phyloP scores from a whole-genome alignment of 2,113 vertebrate genomes.

The Pagrus major region DNA sequence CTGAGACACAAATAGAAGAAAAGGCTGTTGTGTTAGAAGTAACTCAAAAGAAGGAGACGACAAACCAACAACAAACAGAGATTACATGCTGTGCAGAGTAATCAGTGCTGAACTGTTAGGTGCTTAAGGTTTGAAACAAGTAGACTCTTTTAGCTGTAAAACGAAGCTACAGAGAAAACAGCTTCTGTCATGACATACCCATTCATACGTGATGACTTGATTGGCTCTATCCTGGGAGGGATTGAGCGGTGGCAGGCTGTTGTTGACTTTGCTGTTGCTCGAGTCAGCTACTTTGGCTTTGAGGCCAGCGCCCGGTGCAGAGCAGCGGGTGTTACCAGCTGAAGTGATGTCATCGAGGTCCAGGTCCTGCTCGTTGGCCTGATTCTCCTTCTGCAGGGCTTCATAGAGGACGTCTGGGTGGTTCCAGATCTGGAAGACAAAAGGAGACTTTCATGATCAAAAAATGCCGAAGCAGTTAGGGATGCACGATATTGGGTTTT shows the following conservation, averaged over 20 bases:
- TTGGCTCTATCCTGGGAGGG: slow-evolving; percentile 94
- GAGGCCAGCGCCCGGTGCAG: slow-evolving; percentile 85
- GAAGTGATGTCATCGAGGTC: slow-evolving; percentile 95
- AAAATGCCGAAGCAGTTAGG: neutral
- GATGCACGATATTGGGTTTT: too few species aligned
- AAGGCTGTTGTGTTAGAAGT: neutral
- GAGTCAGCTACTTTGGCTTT: slow-evolving; percentile 90
- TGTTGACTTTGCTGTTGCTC: slow-evolving; percentile 89
- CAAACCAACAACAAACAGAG: too few species aligned
- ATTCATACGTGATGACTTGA: slow-evolving; percentile 98
- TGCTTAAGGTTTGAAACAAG: neutral
- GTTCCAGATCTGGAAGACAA: slow-evolving; percentile 93
- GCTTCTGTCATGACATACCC: slow-evolving; percentile 86
- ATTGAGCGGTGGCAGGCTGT: slow-evolving; percentile 87
- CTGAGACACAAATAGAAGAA: slow-evolving; percentile 71
- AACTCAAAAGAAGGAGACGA: neutral
- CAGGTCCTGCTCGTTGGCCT: slow-evolving; percentile 95
- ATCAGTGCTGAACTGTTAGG: neutral
- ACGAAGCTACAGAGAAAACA: neutral
- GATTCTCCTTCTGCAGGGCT: slow-evolving; percentile 95
- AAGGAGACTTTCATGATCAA: neutral
- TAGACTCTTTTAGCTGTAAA: neutral
- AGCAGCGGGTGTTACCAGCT: slow-evolving; percentile 87
- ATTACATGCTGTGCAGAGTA: too few species aligned
- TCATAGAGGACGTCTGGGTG: slow-evolving; percentile 98